Evolutionary conservation across 1,140 invertebrate species (phyloP), one percentile per base, ranked within the genome.

Genomic region (Leptinotarsa undecemlineata): DNA sequence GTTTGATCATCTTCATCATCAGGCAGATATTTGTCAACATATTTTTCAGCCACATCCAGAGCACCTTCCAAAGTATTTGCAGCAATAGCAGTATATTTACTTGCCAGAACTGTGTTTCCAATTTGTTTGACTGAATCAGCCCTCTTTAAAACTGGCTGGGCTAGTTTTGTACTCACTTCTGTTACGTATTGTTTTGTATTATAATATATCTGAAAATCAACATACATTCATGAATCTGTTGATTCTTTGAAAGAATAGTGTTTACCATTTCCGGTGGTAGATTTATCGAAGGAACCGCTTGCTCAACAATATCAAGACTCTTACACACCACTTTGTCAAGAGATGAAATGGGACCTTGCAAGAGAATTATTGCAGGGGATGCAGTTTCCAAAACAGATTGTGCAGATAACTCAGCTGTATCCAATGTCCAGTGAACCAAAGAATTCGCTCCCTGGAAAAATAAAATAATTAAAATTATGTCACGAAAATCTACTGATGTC

Each of bases 1-100:
- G 48, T 48, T 62, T 51, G 47, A 64, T 79, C 78, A n/a, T 77
- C 51, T 60, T 88, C 86, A 81, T 89, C 89, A 17, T 89, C 88
- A 20, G 93, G 92, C 71, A 95, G 86, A 82, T 93, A 94, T 85
- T 89, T 93, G 85, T 95, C 93, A 26, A 95, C 91, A 78, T 94
- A 94, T 80, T 92, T 90, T 80, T 94, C 93, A 60, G 92, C 93
- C 21, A 90, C 90, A 77, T 90, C 89, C 8, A 95, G 86, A 3
- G 92, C 93, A 23, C 89, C 89, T 80, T 94, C 92, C 8, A 94
- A 83, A 21, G 87, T 90, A 61, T 90, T 89, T 3, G 88, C 92
- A 0, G 93, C 93, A 67, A 88, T 90, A 3, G 89, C 89, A 0
- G 92, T 92, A 57, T 92, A 89, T 63, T 90, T 87, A 69, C 89